phyloP scores from a whole-genome alignment of 2,888 invertebrate genomes.

The Unio delphinus region DNA sequence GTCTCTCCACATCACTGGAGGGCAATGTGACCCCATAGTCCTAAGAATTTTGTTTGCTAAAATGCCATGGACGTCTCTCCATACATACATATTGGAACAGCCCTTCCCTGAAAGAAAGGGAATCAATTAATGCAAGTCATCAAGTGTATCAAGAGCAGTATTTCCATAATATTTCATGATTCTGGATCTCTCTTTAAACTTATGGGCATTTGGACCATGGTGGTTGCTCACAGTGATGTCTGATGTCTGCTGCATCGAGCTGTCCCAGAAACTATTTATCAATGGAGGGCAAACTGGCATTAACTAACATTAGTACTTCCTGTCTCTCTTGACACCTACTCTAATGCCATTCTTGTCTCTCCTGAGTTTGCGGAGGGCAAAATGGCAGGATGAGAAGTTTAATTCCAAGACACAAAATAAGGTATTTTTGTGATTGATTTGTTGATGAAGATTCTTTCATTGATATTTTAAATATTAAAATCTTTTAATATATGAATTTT shows the following conservation, averaged over 20 bases:
- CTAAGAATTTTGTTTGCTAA: conserved; percentile 3
- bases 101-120: conserved; percentile 19
- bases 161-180: too few relatives aligned
- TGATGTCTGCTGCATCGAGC: conserved; percentile 20
- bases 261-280: conserved; percentile 41
- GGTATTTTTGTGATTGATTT: too few relatives aligned
- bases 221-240: conserved; percentile 3
- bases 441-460: too few relatives aligned
- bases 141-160: too few relatives aligned
- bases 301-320: conserved; percentile 4
- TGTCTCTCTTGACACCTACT: too few relatives aligned
- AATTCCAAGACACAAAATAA: conserved; percentile 13
- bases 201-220: background rate
- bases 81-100: conserved; percentile 19
- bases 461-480: too few relatives aligned
- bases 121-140: background rate
- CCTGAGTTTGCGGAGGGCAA: conserved; percentile 41
- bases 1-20: conserved; percentile 17
- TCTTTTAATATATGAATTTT: too few relatives aligned
- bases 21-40: conserved; percentile 16
- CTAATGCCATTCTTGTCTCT: conserved; percentile 40
- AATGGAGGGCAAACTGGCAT: conserved; percentile 54
- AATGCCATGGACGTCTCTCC: conserved; percentile 31
- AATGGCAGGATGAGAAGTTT: conserved; percentile 26
- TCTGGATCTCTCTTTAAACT: too few relatives aligned